Base-by-base conservation (phyloP, 1,140 invertebrate species). In the Octopus bimaculoides region DNA sequence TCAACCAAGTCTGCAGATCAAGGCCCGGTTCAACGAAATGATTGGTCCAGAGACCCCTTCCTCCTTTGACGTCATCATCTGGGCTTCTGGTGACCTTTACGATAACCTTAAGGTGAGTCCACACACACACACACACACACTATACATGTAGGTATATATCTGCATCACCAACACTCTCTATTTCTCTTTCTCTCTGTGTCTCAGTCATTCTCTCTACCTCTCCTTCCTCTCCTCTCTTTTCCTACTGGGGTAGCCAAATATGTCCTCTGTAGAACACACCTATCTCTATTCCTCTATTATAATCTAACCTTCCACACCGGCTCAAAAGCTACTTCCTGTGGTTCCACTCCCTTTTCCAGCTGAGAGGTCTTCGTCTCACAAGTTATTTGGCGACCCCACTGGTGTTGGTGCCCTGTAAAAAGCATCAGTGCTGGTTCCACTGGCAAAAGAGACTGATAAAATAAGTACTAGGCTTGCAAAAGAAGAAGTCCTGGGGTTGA, bases 1-100 rank as follows among this genome's bases (percentile, higher is more conserved):
- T 6, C 69, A 84, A 76, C 81, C 84, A 7, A 80, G 84, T 8
- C 82, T 87, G 79, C 79, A 80, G 41, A 83, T 88, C 20, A 81
- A 80, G 69, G 82, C 85, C 9, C 77, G 78, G 12, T 54, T 87
- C 5, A 75, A 82, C n/a, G 79, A 82, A 53, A 75, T 82, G 9
- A 55, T 88, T n/a, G 81, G 56, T 8, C 77, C 76, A n/a, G 84
- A 85, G 26, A 82, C 69, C 55, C 81, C 86, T 5, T 56, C 83
- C 5, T 81, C 85, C 41, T 88, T 83, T 83, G 85, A 87, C 79
- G 82, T 85, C 41, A 76, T 83, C 41, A 84, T 88, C n/a, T 84
- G 81, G 79, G 80, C 82, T 76, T 85, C 81, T 71, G 81, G 54
- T 9, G 20, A n/a, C 17, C 79, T 86, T 9, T 77, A 79, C 80